Evolutionary conservation across 92 coral and sea anemone species (phyloP), one percentile per base, ranked within the genome.

Genomic region (Epizoanthus ramosus): DNA sequence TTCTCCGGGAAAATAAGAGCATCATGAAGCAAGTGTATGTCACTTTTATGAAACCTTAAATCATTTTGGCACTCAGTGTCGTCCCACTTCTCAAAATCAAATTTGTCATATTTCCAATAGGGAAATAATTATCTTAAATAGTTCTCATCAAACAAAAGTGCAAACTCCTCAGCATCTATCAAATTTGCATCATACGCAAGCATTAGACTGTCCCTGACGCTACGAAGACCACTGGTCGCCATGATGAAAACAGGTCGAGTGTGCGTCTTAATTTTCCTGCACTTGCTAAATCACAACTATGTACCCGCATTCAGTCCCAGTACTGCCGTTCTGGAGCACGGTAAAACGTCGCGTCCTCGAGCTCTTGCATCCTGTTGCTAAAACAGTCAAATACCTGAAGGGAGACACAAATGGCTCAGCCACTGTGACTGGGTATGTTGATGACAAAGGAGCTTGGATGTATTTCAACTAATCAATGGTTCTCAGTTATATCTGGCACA

Each of bases 141-240:
- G 74, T 84, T 84, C 75, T 63, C 80, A 47, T 88, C 89, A 54
- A 28, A 85, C 21, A 85, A 83, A 68, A 88, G 16, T n/a, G 85
- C 56, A 85, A 88, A 84, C 66, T 88, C 86, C 28, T 71, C 85
- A 79, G 71, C 89, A 80, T 73, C 65, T 28, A 88, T 88, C 61
- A 79, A 68, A 74, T 89, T 54, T 23, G 65, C 79, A 52, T 52
- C 28, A 63, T 79, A 79, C 23, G 91, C 71, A 77, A 88, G 37
- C 31, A 85, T 57, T 58, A 85, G 74, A 71, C 80, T 74, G 73
- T 89, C 92, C 64, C 92, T 84, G 53, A 85, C 83, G 47, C 89
- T 84, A 68, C 80, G 88, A 45, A 84, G 87, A 63, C 88, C 91
- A 71, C 65, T 19, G 39, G 13, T 72, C 63, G 61, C 73, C 57